phyloP scores from a whole-genome alignment of 2,888 invertebrate species.

The Ophioninae sp. region DNA sequence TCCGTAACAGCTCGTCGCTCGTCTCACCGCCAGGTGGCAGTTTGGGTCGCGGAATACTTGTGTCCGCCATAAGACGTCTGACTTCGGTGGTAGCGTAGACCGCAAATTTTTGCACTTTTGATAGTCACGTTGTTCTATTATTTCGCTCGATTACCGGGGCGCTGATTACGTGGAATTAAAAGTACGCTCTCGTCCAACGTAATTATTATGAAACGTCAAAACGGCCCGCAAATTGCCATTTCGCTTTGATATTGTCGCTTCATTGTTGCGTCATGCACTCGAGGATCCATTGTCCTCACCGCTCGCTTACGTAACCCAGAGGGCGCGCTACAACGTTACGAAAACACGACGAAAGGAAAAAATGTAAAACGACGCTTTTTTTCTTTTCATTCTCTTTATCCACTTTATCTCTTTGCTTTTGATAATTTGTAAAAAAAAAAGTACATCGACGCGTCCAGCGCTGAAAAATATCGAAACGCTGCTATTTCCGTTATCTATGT shows the following conservation, averaged over 20 bases:
- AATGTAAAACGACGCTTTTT: background rate
- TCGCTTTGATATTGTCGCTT: constrained; percentile 1
- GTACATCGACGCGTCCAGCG: constrained; percentile 56
- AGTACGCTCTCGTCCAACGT: background rate
- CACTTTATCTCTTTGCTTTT: constrained; percentile 10
- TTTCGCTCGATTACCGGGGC: background rate
- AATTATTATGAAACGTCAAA: background rate
- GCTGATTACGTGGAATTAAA: background rate
- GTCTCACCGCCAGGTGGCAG: no score
- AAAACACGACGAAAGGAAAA: background rate
- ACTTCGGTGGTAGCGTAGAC: background rate
- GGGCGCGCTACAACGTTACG: background rate
- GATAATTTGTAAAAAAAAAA: constrained; percentile 52
- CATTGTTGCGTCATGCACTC: background rate
- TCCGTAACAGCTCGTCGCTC: no score
- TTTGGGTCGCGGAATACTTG: no score
- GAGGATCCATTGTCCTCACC: background rate
- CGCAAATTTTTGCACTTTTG: background rate
- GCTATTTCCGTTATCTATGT: background rate
- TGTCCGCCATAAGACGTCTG: no score
- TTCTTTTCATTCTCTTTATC: background rate
- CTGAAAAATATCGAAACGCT: constrained; percentile 25
- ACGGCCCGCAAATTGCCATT: constrained; percentile 31
- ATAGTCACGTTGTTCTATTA: background rate
- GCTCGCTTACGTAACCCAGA: background rate